Evolutionary conservation across 2,113 vertebrate species (phyloP), one percentile per base, ranked within the genome.

Genomic region (Hypomesus transpacificus): DNA sequence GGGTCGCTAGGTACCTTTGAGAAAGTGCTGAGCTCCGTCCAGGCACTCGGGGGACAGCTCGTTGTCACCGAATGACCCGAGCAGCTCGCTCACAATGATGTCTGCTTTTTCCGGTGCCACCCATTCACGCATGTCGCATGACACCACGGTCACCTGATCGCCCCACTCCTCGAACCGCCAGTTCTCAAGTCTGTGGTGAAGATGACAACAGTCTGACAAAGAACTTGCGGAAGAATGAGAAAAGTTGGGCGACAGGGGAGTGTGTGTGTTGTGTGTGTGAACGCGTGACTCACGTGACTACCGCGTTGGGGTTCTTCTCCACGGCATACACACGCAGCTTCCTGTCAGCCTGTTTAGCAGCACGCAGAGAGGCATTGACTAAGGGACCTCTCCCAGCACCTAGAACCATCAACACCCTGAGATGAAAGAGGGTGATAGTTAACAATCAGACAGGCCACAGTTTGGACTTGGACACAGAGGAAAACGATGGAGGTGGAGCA

Each of bases 131-230:
- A 97, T 97, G 87, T 97, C 95, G 61, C 92, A 92, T 2, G 94
- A 95, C 65, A 97, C 93, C 74, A 97, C 95, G 0, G 93, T 94
- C 88, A 96, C 95, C 80, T 95, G 94, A 83, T 94, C 94, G 0
- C 95, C 95, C 95, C 95, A 97, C 88, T 96, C 95, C 82, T 97
- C 95, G 76, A 94, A 96, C 70, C 94, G 94, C 95, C 95, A 96
- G 75, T 96, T 96, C 86, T 96, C 94, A 61, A 97, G 81, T 77
- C 95, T 97, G 81, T 52, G 67, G 28, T 34, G 14, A 2, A 13
- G 18, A 31, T 52, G 31, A 22, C 2, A 4, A 2, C 68, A 59
- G 8, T 0, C 17, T 24, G 20, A 66, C 20, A 51, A 21, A 53
- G 18, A 54, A 16, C 2, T 1, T 16, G 26, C 16, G 63, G 4